A percentile compares a stretch with the other conserved stretches of the same genome.
Evolutionary conservation across 2,888 invertebrate species (phyloP).

Genomic region (Ditula angustiorana): DNA sequence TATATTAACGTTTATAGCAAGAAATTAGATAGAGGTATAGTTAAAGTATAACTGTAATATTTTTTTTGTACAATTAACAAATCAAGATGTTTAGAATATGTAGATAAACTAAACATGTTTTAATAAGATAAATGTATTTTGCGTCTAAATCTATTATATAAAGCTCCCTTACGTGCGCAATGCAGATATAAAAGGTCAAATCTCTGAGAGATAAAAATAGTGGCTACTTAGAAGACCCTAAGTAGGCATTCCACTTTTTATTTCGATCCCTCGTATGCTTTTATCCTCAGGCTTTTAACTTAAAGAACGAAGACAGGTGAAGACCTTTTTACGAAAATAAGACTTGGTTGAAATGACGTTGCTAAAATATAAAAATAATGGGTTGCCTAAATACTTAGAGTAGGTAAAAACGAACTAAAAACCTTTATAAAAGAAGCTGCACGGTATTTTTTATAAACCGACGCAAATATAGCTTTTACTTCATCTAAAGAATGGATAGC

Average conservation of each 20-base stretch:
- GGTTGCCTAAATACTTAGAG: neutral
- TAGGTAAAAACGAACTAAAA: too few relatives aligned
- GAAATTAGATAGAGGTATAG: too few relatives aligned
- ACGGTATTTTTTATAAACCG: too few relatives aligned
- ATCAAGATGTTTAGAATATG: too few relatives aligned
- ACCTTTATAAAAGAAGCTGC: too few relatives aligned
- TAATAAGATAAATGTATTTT: neutral
- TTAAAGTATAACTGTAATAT: too few relatives aligned
- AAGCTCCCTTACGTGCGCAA: constrained; percentile 6
- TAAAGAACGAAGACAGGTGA: constrained; percentile 23
- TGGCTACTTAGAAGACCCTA: constrained; percentile 18
- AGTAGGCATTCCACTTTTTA: constrained; percentile 25
- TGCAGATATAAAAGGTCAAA: constrained; percentile 27
- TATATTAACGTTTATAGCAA: too few relatives aligned
- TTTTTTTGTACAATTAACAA: too few relatives aligned
- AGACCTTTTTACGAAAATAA: constrained; percentile 22
- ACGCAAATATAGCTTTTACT: too few relatives aligned
- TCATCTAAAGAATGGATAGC: too few relatives aligned
- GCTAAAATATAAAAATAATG: constrained; percentile 11
- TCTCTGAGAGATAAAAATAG: constrained; percentile 26
- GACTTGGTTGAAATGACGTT: constrained; percentile 10
- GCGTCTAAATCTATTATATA: constrained; percentile 6
- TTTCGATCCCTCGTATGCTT: constrained; percentile 25
- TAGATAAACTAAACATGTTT: too few relatives aligned
- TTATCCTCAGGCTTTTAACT: constrained; percentile 28